Evolutionary conservation across 2,888 invertebrate species (phyloP), one percentile per base, ranked within the genome.

Genomic region (Chironomus riparius): DNA sequence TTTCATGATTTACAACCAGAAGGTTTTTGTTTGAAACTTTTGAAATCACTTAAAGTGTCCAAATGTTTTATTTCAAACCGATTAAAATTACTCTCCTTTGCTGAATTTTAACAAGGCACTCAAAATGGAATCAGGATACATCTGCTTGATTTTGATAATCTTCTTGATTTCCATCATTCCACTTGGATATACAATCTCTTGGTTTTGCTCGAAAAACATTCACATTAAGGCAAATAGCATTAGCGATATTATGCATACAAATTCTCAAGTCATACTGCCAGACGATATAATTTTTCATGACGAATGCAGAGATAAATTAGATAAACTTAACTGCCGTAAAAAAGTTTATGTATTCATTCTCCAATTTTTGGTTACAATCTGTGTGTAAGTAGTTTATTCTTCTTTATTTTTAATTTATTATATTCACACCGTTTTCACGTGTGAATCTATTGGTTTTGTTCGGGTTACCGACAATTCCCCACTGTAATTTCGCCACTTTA

Each of bases 111-210:
- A 28, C 68, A 68, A 92, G 92, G 88, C 90, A 70, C 86, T 91
- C 80, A 89, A 88, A 84, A 86, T 91, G 80, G 91, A 92, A 81
- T 89, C 89, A 13, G 89, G 89, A 61, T 90, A 91, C 81, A 85
- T 92, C 77, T 87, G 86, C 15, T 85, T 89, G 79, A 86, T 91
- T 80, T 86, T 88, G 78, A 82, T 88, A 68, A 89, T 90, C 79
- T 85, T 88, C 71, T 85, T 90, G 80, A 84, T 91, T 78, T 88
- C 90, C 47, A 84, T 90, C 79, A 86, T 90, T 77, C 88, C 91
- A 79, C 88, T 92, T 70, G 85, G 87, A 74, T 87, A 87, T 76
- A 86, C 90, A 76, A 83, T 90, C 78, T 86, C 88, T 77, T 85
- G 84, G 84, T 82, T 83, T 78, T 84, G 83, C 76, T 80, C 71